A percentile compares a stretch with the other conserved stretches of the same genome.
Conservation (phyloP, 2,888 invertebrate species). For the Apamea crenata region DNA sequence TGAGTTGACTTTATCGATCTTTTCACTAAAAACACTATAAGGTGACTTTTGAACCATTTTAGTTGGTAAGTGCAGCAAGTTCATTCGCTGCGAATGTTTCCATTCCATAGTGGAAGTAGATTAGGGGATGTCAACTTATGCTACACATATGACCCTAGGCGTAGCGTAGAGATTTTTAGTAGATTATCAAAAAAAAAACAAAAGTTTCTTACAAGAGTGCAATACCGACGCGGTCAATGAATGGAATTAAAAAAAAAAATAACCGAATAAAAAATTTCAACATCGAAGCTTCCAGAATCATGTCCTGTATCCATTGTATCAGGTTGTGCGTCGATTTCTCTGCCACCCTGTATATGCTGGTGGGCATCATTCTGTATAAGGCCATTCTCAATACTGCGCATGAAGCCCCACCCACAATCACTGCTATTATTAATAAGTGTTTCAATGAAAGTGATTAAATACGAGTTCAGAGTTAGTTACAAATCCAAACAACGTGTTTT, state of each 20-base stretch:
- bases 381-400: not conserved
- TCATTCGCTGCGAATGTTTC: not conserved
- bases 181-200: no score
- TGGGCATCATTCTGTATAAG: not conserved
- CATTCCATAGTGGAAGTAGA: not conserved
- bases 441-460: slow-evolving; percentile 1
- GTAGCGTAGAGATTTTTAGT: no score
- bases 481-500: slow-evolving; percentile 31
- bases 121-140: not conserved
- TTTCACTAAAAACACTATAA: not conserved
- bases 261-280: no score
- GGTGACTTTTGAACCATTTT: not conserved
- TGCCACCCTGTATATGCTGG: no score
- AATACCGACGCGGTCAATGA: no score
- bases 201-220: no score
- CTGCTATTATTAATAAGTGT: not conserved
- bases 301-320: no score
- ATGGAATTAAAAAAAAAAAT: no score
- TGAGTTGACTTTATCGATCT: not conserved
- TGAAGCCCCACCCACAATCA: not conserved
- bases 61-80: not conserved
- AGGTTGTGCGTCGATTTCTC: no score
- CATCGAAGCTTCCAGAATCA: no score
- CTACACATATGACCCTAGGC: not conserved
- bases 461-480: slow-evolving; percentile 11